These are phyloP conservation scores for Plagodis pulveraria DNA, from an alignment of 2,888 invertebrate species.

Conservation along the genomic window DNA sequence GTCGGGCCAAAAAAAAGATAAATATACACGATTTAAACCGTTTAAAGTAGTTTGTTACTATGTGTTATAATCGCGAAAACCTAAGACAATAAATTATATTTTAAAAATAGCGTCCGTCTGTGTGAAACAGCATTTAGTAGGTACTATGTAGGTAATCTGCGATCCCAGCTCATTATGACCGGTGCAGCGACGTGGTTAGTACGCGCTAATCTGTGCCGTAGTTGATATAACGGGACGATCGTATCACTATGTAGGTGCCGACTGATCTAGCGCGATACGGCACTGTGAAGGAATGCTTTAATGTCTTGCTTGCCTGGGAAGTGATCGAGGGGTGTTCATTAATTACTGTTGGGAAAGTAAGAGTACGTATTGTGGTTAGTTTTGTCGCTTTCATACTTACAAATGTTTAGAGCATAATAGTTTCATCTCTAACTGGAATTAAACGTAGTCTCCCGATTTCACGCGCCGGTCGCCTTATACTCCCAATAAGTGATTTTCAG, in stretches of 20 bases:
- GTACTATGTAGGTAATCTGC: slow-evolving; percentile 11
- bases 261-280: slow-evolving; percentile 20
- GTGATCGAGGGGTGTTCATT: slow-evolving; percentile 23
- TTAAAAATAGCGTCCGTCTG: neutral
- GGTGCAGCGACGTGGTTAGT: slow-evolving; percentile 6
- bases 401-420: too few species aligned
- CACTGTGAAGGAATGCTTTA: slow-evolving; percentile 3
- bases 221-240: slow-evolving; percentile 29
- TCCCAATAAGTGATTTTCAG: too few species aligned
- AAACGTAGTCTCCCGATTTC: too few species aligned
- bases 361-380: neutral
- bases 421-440: too few species aligned
- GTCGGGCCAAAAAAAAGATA: too few species aligned
- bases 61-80: too few species aligned
- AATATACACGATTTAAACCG: too few species aligned
- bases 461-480: too few species aligned
- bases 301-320: slow-evolving; percentile 28
- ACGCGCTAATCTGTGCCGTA: slow-evolving; percentile 14
- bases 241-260: slow-evolving; percentile 22
- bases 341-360: too few species aligned
- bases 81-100: too few species aligned
- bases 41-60: too few species aligned
- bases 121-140: neutral
- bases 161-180: slow-evolving; percentile 33
- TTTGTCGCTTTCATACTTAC: neutral